phyloP scores from a whole-genome alignment of 2,113 vertebrate species.

The Silurus meridionalis region DNA sequence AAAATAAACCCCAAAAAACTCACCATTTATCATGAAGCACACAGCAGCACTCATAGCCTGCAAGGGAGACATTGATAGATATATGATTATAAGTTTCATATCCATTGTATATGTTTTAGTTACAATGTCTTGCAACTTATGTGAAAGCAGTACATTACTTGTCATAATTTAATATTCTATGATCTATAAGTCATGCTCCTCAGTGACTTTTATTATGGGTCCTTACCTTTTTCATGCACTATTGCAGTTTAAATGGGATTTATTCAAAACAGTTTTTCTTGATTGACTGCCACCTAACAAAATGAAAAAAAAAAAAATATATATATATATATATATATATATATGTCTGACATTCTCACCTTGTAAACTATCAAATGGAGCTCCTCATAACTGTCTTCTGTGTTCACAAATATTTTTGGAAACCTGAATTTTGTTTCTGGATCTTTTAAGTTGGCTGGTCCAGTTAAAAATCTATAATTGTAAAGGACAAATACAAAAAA shows the following conservation, averaged over 20 bases:
- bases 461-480: conserved; percentile 87
- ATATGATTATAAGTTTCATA: neutral
- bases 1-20: conserved; percentile 53
- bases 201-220: neutral
- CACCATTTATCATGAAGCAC: conserved; percentile 97
- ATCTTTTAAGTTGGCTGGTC: conserved; percentile 92
- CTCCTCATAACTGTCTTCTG: conserved; percentile 86
- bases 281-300: conserved; percentile 33
- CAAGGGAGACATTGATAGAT: conserved; percentile 53
- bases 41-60: conserved; percentile 98
- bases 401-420: conserved; percentile 94
- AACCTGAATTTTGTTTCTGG: conserved; percentile 94
- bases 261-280: neutral
- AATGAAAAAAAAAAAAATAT: neutral
- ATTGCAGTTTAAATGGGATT: neutral
- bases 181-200: neutral
- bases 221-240: neutral
- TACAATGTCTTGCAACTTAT: neutral
- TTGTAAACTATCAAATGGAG: conserved; percentile 98
- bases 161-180: neutral
- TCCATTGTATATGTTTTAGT: neutral
- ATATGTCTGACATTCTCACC: conserved; percentile 67
- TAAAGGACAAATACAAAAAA: neutral
- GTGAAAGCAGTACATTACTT: neutral
- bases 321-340: neutral